Percentiles rank a stretch among this genome's conserved stretches.
These are phyloP conservation scores for Abrostola tripartita DNA, from an alignment of 2,888 invertebrate species.

Conservation along the genomic window DNA sequence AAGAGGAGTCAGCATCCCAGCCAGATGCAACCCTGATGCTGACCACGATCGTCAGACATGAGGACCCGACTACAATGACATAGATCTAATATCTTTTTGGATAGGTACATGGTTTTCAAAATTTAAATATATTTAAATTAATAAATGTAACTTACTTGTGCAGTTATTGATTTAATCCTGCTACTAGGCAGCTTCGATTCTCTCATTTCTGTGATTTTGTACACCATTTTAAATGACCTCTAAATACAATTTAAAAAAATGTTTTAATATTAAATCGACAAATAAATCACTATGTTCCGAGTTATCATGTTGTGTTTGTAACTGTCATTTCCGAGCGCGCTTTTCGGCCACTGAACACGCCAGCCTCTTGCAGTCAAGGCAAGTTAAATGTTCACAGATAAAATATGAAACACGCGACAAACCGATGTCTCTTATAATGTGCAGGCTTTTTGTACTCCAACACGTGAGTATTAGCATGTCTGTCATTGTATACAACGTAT, in stretches of 20 bases:
- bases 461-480: conserved; percentile 7
- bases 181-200: conserved; percentile 56
- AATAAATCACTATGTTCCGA: too few species aligned
- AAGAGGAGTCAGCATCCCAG: too few species aligned
- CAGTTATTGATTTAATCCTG: conserved; percentile 67
- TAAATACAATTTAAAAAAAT: neutral
- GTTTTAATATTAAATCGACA: neutral
- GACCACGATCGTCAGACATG: too few species aligned
- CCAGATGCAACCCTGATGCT: too few species aligned
- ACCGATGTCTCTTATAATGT: conserved; percentile 7
- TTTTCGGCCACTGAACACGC: conserved; percentile 6
- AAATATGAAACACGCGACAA: conserved; percentile 6
- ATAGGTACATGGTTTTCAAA: too few species aligned
- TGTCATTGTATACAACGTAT: neutral
- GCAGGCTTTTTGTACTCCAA: conserved; percentile 7
- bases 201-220: conserved; percentile 66
- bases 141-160: conserved; percentile 69
- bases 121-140: neutral
- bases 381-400: conserved; percentile 31
- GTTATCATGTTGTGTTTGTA: neutral
- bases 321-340: conserved; percentile 9
- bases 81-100: too few species aligned
- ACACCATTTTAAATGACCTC: conserved; percentile 68
- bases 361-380: conserved; percentile 19
- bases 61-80: too few species aligned